Evolutionary conservation across 2,888 invertebrate genomes (phyloP).

Genomic region (Idaea dimidiata): DNA sequence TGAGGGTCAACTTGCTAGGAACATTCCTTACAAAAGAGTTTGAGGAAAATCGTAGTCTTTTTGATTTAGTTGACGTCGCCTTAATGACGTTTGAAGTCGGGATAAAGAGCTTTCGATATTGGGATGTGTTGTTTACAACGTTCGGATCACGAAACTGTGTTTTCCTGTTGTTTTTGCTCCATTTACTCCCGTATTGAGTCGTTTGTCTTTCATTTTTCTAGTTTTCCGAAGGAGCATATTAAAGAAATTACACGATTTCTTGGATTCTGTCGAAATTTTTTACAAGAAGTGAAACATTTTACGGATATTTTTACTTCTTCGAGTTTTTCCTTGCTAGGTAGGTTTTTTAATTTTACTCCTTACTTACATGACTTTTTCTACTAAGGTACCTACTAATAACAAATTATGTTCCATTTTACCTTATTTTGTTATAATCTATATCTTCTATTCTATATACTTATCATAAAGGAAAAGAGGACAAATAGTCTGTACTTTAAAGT

Average conservation of each 20-base stretch:
- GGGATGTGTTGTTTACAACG: background rate
- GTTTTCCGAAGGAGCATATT: background rate
- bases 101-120: constrained; percentile 11
- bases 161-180: background rate
- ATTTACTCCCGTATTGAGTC: background rate
- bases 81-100: constrained; percentile 29
- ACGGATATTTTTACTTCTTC: no score
- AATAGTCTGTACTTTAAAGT: no score
- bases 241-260: background rate
- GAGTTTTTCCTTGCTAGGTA: no score
- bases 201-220: background rate
- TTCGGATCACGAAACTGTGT: background rate
- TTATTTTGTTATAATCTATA: no score
- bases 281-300: no score
- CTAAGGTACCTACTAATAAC: background rate
- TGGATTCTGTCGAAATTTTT: no score
- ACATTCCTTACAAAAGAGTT: constrained; percentile 46
- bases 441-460: no score
- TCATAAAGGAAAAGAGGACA: no score
- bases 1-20: constrained; percentile 47
- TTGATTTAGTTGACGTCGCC: constrained; percentile 28
- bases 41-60: constrained; percentile 33
- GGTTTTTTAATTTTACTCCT: no score
- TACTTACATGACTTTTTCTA: no score
- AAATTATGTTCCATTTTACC: background rate